Evolutionary conservation across 1,140 invertebrate species (phyloP), one percentile per base, ranked within the genome.

Genomic region (Lerema accius): DNA sequence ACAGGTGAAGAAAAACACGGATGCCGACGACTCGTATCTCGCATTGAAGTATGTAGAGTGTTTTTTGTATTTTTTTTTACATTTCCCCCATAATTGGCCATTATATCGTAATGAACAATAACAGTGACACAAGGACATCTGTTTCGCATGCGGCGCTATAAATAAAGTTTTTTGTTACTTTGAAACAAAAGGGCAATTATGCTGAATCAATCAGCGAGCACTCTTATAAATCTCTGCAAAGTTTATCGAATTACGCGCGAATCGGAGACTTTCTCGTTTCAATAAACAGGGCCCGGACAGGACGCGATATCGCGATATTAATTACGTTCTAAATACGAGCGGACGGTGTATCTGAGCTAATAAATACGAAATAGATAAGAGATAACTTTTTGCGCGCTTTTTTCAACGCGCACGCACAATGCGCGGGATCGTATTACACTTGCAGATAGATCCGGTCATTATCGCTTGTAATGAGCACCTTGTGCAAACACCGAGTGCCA

Each of bases 391-490:
- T 50, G 46, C 32, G 46, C 46, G 56, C 56, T 37, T 65, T 59
- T 59, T 59, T 59, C 43, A 59, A 9, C 56, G 32, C 16, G 56
- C 56, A 59, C 56, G 56, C 56, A 59, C 56, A 59, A 59, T 59
- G 49, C 59, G 19, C 59, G 9, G 42, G 58, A 53, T 62, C 68
- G 60, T 46, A 81, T 81, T 77, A 77, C 76, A 76, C 74, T 76
- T 79, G 77, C 68, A 78, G 71, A 78, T 78, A 71, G 68, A 71
- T 78, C 65, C 65, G 63, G 65, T 78, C 73, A 78, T 80, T 78
- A 82, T 71, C 72, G 69, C 78, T 65, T 71, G 74, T 79, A 77
- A 78, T 81, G 70, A 72, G 70, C 63, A 63, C 53, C 71, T 63
- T 66, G 62, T 66, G 67, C 61, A 67, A 71, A 65, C 69, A 65